These are phyloP conservation scores for Heliothis subflexa DNA, from an alignment of 1,140 invertebrate species.

Conservation along the genomic window DNA sequence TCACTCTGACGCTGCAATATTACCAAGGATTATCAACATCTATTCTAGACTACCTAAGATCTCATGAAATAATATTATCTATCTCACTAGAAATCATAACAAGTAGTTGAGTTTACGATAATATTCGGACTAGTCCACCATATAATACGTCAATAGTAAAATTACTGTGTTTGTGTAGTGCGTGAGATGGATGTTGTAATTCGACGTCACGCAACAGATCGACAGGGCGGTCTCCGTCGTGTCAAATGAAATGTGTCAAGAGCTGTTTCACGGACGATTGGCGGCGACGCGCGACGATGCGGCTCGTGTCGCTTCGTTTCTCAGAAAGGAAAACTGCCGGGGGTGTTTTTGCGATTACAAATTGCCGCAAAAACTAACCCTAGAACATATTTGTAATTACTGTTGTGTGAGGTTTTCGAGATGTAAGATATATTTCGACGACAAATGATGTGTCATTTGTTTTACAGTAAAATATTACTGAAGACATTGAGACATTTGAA, in stretches of 20 bases:
- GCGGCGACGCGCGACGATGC: conserved; percentile 55
- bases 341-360: conserved; percentile 45
- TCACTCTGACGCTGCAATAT: background rate
- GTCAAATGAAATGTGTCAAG: conserved; percentile 79
- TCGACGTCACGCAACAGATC: conserved; percentile 62
- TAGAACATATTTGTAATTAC: conserved; percentile 2
- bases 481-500: background rate
- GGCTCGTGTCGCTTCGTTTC: conserved; percentile 58
- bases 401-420: background rate
- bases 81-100: conserved; percentile 31
- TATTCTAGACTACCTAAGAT: conserved; percentile 32
- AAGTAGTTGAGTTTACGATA: conserved; percentile 38
- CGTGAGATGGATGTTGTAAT: conserved; percentile 69
- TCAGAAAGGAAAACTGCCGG: conserved; percentile 59
- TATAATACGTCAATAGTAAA: conserved; percentile 39
- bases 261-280: conserved; percentile 81
- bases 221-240: conserved; percentile 53
- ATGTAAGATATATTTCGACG: background rate
- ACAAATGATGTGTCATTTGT: too few species aligned
- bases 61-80: conserved; percentile 11
- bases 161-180: conserved; percentile 57
- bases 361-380: conserved; percentile 41
- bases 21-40: background rate
- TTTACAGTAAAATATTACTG: background rate
- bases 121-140: background rate